Percentiles rank a stretch among this genome's conserved stretches.
Conservation (phyloP, 2,888 invertebrate species). For the Notodonta dromedarius region DNA sequence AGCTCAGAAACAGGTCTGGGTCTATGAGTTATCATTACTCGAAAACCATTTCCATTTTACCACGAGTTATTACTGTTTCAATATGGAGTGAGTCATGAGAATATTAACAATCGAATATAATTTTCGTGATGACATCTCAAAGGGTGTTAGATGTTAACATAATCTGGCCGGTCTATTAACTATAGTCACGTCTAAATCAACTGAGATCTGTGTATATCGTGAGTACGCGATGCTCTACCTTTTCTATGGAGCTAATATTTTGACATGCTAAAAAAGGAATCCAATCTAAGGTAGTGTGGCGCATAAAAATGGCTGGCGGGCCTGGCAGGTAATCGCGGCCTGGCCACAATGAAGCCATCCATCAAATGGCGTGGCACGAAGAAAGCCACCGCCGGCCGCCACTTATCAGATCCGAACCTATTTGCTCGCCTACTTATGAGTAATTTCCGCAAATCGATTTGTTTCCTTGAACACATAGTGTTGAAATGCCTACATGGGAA, state of each 20-base stretch:
- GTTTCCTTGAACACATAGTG: conserved; percentile 34
- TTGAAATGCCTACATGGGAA: neutral
- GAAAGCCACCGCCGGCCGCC: conserved; percentile 58
- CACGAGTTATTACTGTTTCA: no score
- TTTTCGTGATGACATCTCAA: no score
- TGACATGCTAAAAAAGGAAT: neutral
- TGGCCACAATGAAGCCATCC: conserved; percentile 73
- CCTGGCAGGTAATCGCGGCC: conserved; percentile 16
- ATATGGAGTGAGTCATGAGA: no score
- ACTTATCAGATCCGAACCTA: conserved; percentile 77
- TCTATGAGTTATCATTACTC: no score
- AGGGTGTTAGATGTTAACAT: no score
- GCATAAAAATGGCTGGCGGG: conserved; percentile 9
- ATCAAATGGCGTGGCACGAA: conserved; percentile 76
- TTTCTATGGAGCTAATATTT: neutral
- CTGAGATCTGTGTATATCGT: no score
- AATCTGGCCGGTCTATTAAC: no score
- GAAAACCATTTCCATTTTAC: no score
- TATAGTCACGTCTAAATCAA: no score
- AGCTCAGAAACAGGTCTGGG: no score
- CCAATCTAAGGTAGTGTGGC: conserved; percentile 6
- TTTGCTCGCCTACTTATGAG: conserved; percentile 76
- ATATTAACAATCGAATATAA: no score
- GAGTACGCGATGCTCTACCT: neutral
- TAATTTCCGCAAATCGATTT: conserved; percentile 76